Conservation (phyloP, 2,888 invertebrate species). For the Ophion obscuratus region DNA sequence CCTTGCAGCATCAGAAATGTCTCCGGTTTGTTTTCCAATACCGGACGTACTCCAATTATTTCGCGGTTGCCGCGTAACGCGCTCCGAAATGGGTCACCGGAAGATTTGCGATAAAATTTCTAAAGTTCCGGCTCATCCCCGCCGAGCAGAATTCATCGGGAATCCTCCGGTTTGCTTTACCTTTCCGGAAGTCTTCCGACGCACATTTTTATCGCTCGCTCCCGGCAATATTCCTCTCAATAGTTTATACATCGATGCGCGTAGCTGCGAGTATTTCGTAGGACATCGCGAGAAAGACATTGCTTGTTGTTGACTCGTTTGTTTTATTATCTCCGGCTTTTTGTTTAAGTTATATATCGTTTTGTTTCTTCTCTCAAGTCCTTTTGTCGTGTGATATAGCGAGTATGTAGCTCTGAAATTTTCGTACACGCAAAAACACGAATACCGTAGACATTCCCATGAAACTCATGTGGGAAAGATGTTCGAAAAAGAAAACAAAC, state of each 20-base stretch:
- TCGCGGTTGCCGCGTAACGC: no score
- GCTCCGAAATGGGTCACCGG: not conserved
- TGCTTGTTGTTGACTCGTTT: conserved; percentile 48
- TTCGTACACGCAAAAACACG: conserved; percentile 24
- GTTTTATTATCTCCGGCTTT: conserved; percentile 35
- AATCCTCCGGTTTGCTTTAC: not conserved
- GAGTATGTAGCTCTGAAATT: conserved; percentile 36
- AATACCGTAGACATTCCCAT: conserved; percentile 12
- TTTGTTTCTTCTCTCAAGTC: conserved; percentile 64
- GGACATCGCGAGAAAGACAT: conserved; percentile 52
- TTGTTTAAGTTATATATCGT: conserved; percentile 62
- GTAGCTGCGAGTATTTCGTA: not conserved
- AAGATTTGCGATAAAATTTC: not conserved
- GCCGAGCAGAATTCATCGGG: not conserved
- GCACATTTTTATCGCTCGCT: not conserved
- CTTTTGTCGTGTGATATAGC: conserved; percentile 71
- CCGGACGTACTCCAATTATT: no score
- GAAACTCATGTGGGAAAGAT: conserved; percentile 21
- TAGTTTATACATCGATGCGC: not conserved
- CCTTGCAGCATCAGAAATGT: not conserved
- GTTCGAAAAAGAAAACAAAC: conserved; percentile 54
- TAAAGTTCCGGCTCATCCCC: not conserved
- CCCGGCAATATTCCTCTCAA: not conserved
- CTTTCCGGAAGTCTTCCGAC: conserved; percentile 23
- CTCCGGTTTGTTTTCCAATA: not conserved